Conservation (phyloP, 53 echinoderm and acorn worm species). For the Temnopleurus reevesii region DNA sequence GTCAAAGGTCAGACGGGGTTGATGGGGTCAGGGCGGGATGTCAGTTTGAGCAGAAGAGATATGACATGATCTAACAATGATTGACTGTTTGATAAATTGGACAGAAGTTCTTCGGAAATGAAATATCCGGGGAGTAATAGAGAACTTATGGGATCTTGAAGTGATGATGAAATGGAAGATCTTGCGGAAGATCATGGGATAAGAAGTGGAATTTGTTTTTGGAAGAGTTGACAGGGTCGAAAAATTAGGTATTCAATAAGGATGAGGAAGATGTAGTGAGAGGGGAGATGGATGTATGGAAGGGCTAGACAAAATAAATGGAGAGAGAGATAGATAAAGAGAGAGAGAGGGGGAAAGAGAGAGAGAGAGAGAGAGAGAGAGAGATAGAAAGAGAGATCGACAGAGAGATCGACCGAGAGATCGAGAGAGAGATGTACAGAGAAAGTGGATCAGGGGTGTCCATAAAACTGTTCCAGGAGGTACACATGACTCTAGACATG, state of each 20-base stretch:
- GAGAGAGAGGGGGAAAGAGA: neutral
- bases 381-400: neutral
- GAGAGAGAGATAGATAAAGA: neutral
- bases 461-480: too few relatives aligned
- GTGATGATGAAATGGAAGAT: constrained; percentile 22
- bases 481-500: too few relatives aligned
- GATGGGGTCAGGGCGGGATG: constrained; percentile 41
- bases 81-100: constrained; percentile 32
- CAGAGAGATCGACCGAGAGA: neutral
- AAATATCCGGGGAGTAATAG: constrained; percentile 23
- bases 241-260: too few relatives aligned
- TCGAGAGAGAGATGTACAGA: neutral
- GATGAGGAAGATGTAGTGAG: neutral
- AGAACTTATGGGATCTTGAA: constrained; percentile 11
- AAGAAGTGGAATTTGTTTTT: neutral
- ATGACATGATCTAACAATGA: constrained; percentile 28
- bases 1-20: constrained; percentile 35
- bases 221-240: neutral
- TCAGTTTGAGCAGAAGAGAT: neutral
- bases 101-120: neutral
- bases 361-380: neutral
- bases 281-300: too few relatives aligned
- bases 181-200: neutral
- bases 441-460: neutral
- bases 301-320: neutral